Conservation (phyloP, 2,113 vertebrate genomes). For the Mirounga angustirostris region DNA sequence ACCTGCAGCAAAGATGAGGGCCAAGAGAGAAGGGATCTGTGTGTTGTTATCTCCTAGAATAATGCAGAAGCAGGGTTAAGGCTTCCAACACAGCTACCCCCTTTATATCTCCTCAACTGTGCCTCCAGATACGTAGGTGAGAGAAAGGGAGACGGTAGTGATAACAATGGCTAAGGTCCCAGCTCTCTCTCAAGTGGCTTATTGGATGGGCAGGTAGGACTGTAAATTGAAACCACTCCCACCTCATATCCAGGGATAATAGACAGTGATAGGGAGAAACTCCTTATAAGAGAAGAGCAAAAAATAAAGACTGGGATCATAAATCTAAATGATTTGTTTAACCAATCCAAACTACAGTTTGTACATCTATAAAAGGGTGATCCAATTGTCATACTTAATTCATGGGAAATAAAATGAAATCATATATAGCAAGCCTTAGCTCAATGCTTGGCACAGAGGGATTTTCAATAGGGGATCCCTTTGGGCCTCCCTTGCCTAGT, state of each 20-base stretch:
- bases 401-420: not conserved
- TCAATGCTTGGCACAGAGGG: not conserved
- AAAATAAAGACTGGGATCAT: not conserved
- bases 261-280: not conserved
- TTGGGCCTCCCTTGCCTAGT: too few species aligned
- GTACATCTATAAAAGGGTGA: not conserved
- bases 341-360: not conserved
- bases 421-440: not conserved
- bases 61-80: not conserved
- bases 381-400: not conserved
- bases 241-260: not conserved
- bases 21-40: not conserved
- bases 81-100: too few species aligned
- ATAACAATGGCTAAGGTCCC: not conserved
- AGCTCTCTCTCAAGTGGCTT: not conserved
- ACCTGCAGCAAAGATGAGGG: slow-evolving; percentile 80
- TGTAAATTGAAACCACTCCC: not conserved
- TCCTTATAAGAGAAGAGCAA: not conserved
- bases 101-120: not conserved
- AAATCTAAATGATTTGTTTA: not conserved
- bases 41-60: not conserved
- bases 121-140: not conserved
- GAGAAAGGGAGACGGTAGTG: not conserved
- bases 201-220: not conserved
- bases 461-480: not conserved